Evolutionary conservation across 2,797 vertebrate species (phyloP).

Genomic region (Rhinatrema bivittatum): DNA sequence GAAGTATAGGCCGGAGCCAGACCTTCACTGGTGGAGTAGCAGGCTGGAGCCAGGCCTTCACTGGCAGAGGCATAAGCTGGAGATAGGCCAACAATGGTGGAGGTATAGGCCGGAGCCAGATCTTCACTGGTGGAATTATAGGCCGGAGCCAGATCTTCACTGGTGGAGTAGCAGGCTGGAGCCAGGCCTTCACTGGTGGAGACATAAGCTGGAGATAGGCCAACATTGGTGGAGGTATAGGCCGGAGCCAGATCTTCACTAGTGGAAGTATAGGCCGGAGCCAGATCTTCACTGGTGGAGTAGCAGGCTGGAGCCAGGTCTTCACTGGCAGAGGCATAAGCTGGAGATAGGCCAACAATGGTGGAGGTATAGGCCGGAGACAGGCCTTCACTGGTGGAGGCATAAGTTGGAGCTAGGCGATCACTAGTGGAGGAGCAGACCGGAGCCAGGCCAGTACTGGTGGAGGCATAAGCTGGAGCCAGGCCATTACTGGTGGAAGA

Average conservation of each 20-base stretch:
- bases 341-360: background rate
- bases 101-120: too few species aligned
- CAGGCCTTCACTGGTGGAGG: too few species aligned
- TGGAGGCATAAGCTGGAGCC: background rate
- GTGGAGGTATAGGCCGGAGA: background rate
- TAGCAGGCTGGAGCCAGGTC: background rate
- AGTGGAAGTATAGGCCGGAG: background rate
- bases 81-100: too few species aligned
- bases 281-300: background rate
- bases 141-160: too few species aligned
- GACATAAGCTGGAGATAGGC: background rate
- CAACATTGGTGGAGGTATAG: background rate
- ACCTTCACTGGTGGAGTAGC: background rate
- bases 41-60: too few species aligned
- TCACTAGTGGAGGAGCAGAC: too few species aligned
- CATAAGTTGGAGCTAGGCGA: too few species aligned
- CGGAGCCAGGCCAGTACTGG: too few species aligned
- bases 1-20: background rate
- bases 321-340: background rate
- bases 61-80: too few species aligned
- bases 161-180: background rate
- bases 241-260: background rate
- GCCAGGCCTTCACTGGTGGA: background rate
- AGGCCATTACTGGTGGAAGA: conserved; percentile 1
- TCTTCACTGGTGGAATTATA: too few species aligned